Base-by-base conservation (phyloP, 1,140 invertebrate species). In the Drosophila burlai region DNA sequence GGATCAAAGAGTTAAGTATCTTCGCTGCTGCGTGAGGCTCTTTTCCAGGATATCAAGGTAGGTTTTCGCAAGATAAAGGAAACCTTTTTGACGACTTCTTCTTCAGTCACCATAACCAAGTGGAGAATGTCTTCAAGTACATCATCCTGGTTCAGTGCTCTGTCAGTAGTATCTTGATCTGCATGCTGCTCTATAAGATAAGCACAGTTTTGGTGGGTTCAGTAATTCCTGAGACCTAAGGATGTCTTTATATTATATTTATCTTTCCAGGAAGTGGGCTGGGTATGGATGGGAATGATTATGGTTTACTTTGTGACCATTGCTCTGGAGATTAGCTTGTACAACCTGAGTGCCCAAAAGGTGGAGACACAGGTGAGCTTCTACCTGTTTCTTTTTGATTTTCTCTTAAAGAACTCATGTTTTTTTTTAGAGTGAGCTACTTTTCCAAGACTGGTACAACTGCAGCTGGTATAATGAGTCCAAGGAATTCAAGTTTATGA, bases 131-230 rank as follows among this genome's bases (percentile, higher is more conserved):
- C 10, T 90, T 90, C 24, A 90, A 90, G 26, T 90, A 90, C 5
- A 80, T 90, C 1, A 90, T 90, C 18, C 43, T 90, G 4, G 86
- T 90, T 7, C 85, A 90, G 49, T 90, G 85, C 34, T 73, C 61
- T 3, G 69, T 90, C 0, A 90, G 85, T 45, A 91, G 85, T 24
- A 73, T 90, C 10, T 34, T 90, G n/a, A 85, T 90, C 3, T 90
- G 85, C 52, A 90, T 90, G 85, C n/a, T 90, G 42, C 76, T 90
- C 3, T 90, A 90, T n/a, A 89, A 89, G 26, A 78, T 89, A 24
- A 89, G 81, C 74, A 90, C 81, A 0, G 68, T 85, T 4, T 57
- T 90, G 71, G 85, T 85, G 21, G 2, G 81, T 58, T 66, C 1
- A 6, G 8, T 4, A 1, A n/a, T 10, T 42, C 6, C 34, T 18